Percentiles rank a stretch among this genome's conserved stretches.
These are phyloP conservation scores for Hippopotamyrus pictus DNA, from an alignment of 2,797 vertebrate species.

Conservation along the genomic window DNA sequence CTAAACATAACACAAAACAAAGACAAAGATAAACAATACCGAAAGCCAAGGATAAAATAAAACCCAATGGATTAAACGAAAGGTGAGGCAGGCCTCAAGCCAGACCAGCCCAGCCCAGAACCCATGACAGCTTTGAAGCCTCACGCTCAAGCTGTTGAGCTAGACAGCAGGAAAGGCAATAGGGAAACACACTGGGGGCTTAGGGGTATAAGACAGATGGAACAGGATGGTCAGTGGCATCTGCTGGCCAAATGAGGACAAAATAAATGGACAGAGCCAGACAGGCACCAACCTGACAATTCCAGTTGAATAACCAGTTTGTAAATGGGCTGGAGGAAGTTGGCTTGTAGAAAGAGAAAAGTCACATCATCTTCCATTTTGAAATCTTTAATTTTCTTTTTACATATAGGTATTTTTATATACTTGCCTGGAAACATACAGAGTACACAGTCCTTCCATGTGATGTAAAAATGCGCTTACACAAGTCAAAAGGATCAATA, in stretches of 20 bases:
- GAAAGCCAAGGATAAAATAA: neutral
- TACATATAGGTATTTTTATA: neutral
- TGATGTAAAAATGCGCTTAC: neutral
- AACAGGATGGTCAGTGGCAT: neutral
- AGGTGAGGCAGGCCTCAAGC: neutral
- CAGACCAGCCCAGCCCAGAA: neutral
- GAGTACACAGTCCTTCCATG: neutral
- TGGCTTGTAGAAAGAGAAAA: neutral
- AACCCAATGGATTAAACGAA: neutral
- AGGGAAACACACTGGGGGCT: neutral
- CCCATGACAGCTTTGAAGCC: neutral
- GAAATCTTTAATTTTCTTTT: neutral
- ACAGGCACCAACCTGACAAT: neutral
- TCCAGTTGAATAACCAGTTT: neutral
- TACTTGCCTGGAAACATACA: conserved; percentile 1
- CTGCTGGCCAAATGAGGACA: neutral
- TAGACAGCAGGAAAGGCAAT: neutral
- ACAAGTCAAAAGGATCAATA: neutral
- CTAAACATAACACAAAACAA: neutral
- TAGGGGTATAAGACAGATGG: neutral
- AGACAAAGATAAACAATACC: neutral
- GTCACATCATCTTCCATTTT: neutral
- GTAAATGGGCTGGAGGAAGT: neutral
- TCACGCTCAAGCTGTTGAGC: neutral
- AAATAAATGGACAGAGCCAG: neutral